A percentile compares a stretch with the other conserved stretches of the same genome.
Evolutionary conservation across 2,888 invertebrate genomes (phyloP).

Genomic region (Euzetes globulus): DNA sequence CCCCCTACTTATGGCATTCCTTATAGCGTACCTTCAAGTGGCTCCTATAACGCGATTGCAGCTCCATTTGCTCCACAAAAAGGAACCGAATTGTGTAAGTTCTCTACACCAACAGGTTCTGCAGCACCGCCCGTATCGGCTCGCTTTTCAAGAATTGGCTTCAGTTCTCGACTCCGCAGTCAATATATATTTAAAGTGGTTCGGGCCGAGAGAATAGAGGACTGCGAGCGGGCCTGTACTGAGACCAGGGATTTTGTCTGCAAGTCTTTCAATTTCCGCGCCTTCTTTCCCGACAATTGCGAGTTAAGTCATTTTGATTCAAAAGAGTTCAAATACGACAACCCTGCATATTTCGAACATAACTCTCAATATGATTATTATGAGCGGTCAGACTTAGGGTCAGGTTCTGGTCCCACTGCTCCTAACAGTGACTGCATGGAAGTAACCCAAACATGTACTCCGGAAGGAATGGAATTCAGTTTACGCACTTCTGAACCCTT

Average conservation of each 20-base stretch:
- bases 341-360: slow-evolving; percentile 74
- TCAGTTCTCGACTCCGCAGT: slow-evolving; percentile 40
- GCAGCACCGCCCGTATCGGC: background rate
- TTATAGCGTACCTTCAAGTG: slow-evolving; percentile 7
- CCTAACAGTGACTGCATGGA: slow-evolving; percentile 36
- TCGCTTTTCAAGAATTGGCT: slow-evolving; percentile 40
- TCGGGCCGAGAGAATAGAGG: slow-evolving; percentile 52
- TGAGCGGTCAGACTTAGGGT: slow-evolving; percentile 62
- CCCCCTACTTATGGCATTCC: slow-evolving; percentile 2
- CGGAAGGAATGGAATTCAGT: slow-evolving; percentile 90
- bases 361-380: slow-evolving; percentile 60
- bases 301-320: slow-evolving; percentile 81
- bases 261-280: slow-evolving; percentile 73
- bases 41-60: slow-evolving; percentile 19
- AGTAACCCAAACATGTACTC: slow-evolving; percentile 85
- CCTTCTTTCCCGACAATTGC: slow-evolving; percentile 62
- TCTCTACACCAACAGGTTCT: background rate
- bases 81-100: slow-evolving; percentile 28
- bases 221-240: slow-evolving; percentile 76
- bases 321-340: slow-evolving; percentile 71
- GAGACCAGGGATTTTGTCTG: slow-evolving; percentile 75
- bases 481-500: slow-evolving; percentile 79
- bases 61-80: slow-evolving; percentile 17
- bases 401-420: slow-evolving; percentile 29
- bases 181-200: slow-evolving; percentile 41